Evolutionary conservation across 2,113 vertebrate species (phyloP).

Genomic region (Coreoperca whiteheadi): DNA sequence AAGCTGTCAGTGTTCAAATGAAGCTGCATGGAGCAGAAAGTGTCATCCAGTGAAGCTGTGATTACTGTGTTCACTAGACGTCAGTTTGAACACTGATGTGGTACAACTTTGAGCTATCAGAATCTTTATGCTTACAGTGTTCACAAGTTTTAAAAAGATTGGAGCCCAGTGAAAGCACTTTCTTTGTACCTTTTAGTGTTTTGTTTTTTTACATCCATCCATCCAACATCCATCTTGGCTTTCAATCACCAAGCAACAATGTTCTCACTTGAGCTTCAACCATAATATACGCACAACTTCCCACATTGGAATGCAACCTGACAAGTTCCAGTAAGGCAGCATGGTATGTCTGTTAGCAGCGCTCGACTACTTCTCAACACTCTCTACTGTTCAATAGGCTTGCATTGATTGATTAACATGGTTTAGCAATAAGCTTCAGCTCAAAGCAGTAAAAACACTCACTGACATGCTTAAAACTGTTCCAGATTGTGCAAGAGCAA

Average conservation of each 20-base stretch:
- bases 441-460: conserved; percentile 27
- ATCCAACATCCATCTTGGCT: neutral
- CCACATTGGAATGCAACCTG: neutral
- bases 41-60: neutral
- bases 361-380: neutral
- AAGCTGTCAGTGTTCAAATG: neutral
- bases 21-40: neutral
- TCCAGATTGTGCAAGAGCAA: conserved; percentile 15
- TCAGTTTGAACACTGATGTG: neutral
- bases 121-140: too few species aligned
- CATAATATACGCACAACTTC: too few species aligned
- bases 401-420: conserved; percentile 11
- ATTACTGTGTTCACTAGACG: too few species aligned
- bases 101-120: too few species aligned
- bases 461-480: conserved; percentile 1
- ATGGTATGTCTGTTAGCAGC: neutral
- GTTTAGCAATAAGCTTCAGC: neutral
- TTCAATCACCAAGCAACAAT: neutral
- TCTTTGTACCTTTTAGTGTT: neutral
- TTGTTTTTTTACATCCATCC: neutral
- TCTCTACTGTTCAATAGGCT: neutral
- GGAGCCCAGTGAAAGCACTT: too few species aligned
- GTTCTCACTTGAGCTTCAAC: neutral
- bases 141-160: neutral
- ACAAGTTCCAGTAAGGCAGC: neutral